Conservation (phyloP, 2,113 vertebrate species). For the Chaenogobius annularis region DNA sequence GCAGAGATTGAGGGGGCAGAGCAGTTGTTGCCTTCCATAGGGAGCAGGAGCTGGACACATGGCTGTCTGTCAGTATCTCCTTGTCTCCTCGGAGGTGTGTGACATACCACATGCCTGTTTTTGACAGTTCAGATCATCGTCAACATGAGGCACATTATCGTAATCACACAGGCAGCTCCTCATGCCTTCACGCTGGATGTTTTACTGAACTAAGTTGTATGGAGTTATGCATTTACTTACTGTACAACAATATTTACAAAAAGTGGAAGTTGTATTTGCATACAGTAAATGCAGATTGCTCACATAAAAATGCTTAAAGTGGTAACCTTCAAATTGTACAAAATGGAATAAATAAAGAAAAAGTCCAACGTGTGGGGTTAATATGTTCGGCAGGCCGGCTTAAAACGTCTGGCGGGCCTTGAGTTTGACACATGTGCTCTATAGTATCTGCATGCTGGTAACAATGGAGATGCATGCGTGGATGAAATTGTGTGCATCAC, state of each 20-base stretch:
- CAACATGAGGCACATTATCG: constrained; percentile 34
- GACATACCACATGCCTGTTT: constrained; percentile 36
- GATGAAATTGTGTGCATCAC: constrained; percentile 12
- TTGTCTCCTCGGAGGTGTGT: constrained; percentile 13
- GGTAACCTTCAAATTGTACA: too few species aligned
- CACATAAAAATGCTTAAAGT: too few species aligned
- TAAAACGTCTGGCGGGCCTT: too few species aligned
- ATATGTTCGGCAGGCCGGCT: too few species aligned
- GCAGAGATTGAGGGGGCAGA: not conserved
- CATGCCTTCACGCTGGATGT: constrained; percentile 15
- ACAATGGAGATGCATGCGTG: constrained; percentile 34
- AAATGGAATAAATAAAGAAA: too few species aligned
- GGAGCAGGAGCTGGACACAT: constrained; percentile 3
- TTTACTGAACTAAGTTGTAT: not conserved
- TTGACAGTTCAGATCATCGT: constrained; percentile 47
- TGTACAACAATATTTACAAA: too few species aligned
- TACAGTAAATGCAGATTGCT: too few species aligned
- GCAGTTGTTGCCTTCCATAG: not conserved
- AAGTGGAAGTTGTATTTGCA: too few species aligned
- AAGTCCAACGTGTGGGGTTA: too few species aligned
- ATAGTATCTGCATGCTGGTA: constrained; percentile 13
- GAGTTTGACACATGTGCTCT: too few species aligned
- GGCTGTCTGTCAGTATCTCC: constrained; percentile 19
- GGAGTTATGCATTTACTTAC: not conserved
- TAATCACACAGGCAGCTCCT: constrained; percentile 36